Evolutionary conservation across 1,140 invertebrate genomes (phyloP), one percentile per base, ranked within the genome.

Genomic region (Sesamia nonagrioides): DNA sequence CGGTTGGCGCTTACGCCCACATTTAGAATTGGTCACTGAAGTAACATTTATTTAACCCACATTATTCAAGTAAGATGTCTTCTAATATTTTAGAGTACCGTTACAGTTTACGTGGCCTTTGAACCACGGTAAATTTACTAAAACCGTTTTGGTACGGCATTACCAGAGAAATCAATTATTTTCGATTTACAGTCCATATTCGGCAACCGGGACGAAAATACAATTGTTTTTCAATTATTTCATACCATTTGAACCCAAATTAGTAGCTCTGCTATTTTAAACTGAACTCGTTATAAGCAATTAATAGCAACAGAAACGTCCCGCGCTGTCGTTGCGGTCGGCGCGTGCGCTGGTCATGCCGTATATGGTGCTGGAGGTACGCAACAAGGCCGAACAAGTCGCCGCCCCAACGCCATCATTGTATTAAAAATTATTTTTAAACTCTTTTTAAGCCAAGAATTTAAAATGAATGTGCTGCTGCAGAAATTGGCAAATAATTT

Each of bases 301-400:
- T 75, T 75, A 75, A 42, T 50, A 58, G 58, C 45, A 75, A 50
- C 54, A 42, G 35, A 45, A 60, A 27, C 27, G 42, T 27, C 37
- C 13, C 54, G 21, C 72, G 52, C 54, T 73, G 54, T 73, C 54
- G 42, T 27, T 35, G 68, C 58, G 56, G 73, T 61, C 50, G 60
- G 72, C 72, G 77, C 77, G 48, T 50, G 72, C 77, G 77, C 42
- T 68, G 61, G 75, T 80, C 69, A 42, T 60, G 60, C 81, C 81
- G 73, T 82, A 82, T 82, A 82, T 72, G 77, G 61, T 8, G 61
- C 37, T 66, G 61, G 81, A 37, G 48, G 45, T 17, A 58, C 72
- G 78, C 63, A 71, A 81, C 82, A 82, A 84, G 83, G 83, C 81
- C 81, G 76, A 8, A 8, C 50, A 75, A n/a, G 58, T 56, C 79